Evolutionary conservation across 2,797 vertebrate species (phyloP), one percentile per base, ranked within the genome.

Genomic region (Labeo calbasu): DNA sequence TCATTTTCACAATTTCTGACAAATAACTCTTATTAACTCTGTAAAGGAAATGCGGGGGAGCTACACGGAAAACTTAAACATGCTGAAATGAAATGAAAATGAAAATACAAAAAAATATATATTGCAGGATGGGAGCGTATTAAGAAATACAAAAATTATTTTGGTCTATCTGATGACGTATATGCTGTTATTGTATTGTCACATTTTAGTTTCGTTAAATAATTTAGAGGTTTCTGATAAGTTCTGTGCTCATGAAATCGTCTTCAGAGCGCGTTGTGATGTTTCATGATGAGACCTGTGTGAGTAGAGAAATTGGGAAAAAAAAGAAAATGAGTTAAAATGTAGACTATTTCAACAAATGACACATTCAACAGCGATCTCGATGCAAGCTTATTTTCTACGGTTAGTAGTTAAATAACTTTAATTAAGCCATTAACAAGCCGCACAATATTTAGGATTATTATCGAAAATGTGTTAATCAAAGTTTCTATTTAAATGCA

Each of bases 201-300:
- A 73, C 77, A 82, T 83, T 61, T 78, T 86, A 69, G 50, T 84
- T 86, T 86, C 9, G 40, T 83, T 87, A 76, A 90, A 90, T 90
- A 90, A 90, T 87, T 90, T 90, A 90, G 69, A 63, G 68, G 46
- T 84, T 86, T 85, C 77, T 63, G 51, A 72, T 50, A 51, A 55
- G 75, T 75, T 70, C 53, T 51, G 28, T 85, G 80, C 84, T 90
- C 87, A 90, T 73, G 94, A 93, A 89, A 89, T 83, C 19, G 87
- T 90, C 57, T 94, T 92, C 85, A 95, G 88, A 81, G 92, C 92
- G 87, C 94, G 92, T 83, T 94, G 94, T 92, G 94, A 76, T 77
- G 94, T 88, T 87, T 92, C 93, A 12, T 94, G 94, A 85, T 93
- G 94, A 92, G 93, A 91, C 93, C 94, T 95, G 88, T 48, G 36